Evolutionary conservation across 2,113 vertebrate species (phyloP), one percentile per base, ranked within the genome.

Genomic region (Hippocampus mohnikei): DNA sequence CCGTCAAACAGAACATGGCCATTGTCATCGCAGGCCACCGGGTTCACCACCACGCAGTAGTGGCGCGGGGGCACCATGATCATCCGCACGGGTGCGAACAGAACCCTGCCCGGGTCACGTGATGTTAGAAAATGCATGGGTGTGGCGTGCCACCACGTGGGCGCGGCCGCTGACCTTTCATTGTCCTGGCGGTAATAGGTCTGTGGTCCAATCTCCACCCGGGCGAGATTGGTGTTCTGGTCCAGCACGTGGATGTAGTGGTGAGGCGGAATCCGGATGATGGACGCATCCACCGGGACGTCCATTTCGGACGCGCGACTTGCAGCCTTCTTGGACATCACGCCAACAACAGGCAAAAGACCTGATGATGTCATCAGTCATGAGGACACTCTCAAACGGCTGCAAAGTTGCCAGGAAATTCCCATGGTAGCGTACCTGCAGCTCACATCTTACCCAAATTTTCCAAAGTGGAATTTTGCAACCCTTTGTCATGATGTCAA

Each of bases 151-250:
- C 16, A 18, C 8, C 20, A 16, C n/a, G 6, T 11, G 23, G 41
- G 13, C 11, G 3, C 4, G 18, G 2, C 25, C 18, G 11, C 71
- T 55, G 53, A 95, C 95, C 95, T 93, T 71, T 97, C 95, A 21
- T 97, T 94, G 88, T 96, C 95, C 87, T 96, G 95, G 2, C 94
- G 93, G 87, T 96, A 96, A 80, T 95, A 96, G 50, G 95, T 96
- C 74, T 94, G 94, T 3, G 95, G 95, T 8, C 95, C 95, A 0
- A 93, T 85, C 88, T 95, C 94, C 80, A 96, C 93, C 0, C 86
- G 93, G 72, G 94, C 94, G 74, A 96, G 94, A 8, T 96, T 96
- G 75, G 93, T 95, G 88, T 96, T 96, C 89, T 95, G 95, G 91
- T 96, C 95, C 87, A 97, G 79, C 0, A 96, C 94, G 0, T 96